A percentile compares a stretch with the other conserved stretches of the same genome.
Conservation (phyloP, 2,113 vertebrate species). For the Rhipidura dahli region DNA sequence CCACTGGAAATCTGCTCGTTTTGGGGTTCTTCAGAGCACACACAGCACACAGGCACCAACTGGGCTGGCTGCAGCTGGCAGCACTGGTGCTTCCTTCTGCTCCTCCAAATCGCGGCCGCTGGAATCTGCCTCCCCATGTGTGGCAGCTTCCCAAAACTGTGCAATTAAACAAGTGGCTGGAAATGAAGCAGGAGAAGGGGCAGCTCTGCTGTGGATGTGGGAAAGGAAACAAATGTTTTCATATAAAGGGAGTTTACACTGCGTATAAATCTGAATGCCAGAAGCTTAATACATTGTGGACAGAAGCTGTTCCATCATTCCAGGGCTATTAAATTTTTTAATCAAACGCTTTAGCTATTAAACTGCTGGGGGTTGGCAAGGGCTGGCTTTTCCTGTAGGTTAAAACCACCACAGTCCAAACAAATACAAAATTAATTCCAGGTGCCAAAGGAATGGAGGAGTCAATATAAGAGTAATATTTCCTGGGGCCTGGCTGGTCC, state of each 20-base stretch:
- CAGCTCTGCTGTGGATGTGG: not conserved
- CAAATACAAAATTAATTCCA: slow-evolving; percentile 48
- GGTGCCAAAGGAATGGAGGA: not conserved
- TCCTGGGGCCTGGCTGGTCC: not conserved
- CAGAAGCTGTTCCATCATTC: slow-evolving; percentile 38
- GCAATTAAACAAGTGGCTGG: not conserved
- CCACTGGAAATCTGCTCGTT: not conserved
- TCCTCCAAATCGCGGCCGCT: not conserved
- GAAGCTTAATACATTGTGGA: slow-evolving; percentile 17
- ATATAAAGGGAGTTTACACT: slow-evolving; percentile 22
- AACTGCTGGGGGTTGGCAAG: slow-evolving; percentile 67
- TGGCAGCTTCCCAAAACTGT: not conserved
- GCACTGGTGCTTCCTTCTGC: not conserved
- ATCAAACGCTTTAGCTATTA: slow-evolving; percentile 73
- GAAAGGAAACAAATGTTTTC: slow-evolving; percentile 41
- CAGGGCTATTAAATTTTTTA: slow-evolving; percentile 70
- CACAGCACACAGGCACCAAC: not conserved
- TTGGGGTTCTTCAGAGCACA: not conserved
- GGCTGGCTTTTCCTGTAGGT: slow-evolving; percentile 14
- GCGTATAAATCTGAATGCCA: not conserved
- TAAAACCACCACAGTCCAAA: slow-evolving; percentile 19
- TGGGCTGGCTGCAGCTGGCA: not conserved
- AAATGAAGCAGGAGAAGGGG: not conserved
- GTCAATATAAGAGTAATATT: not conserved
- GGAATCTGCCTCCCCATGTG: not conserved